Base-by-base conservation (phyloP, 2,113 vertebrate species). In the Talpa occidentalis region DNA sequence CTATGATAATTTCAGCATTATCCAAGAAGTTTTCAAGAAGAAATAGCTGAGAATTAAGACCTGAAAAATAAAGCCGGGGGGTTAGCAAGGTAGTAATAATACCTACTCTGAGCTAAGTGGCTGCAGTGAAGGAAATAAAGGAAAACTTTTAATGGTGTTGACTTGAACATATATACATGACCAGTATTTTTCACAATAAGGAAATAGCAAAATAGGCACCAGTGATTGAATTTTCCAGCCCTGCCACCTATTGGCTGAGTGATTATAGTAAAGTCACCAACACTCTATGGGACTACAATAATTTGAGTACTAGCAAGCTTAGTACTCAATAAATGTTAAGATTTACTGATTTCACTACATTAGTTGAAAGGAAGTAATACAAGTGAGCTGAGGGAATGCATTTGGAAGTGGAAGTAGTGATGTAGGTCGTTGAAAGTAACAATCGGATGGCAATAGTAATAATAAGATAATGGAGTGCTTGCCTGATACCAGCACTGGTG, bases 271-370 rank as follows among this genome's bases (percentile, higher is more conserved):
- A 87, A 76, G 3, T 80, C 56, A 66, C 30, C 40, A 83, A 70
- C 30, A 22, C 30, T 93, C 49, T 77, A 59, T 82, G 15, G 83
- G 59, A 84, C 44, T 28, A 40, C 72, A 95, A 49, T 59, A 76
- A 49, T 0, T 42, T 92, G 19, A n/a, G n/a, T n/a, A n/a, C 21
- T 35, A 70, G 17, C n/a, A 21, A 49, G 17, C 17, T 93, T 85
- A 84, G 37, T 52, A 37, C 17, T 81, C 60, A 35, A 32, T 76
- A 59, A 47, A 84, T 52, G 10, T 49, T 90, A 93, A 44, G 15
- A 85, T n/a, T n/a, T 70, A 74, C 44, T 84, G 22, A 88, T n/a
- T 80, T 42, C 94, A 91, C 37, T 62, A 81, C 88, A 44, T 74
- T 67, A 47, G 44, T 74, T 40, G 16, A 78, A 90, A 95, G 59